Percentiles rank a stretch among this genome's conserved stretches.
Conservation (phyloP, 2,888 invertebrate genomes). For the Linnaemya vulpina region DNA sequence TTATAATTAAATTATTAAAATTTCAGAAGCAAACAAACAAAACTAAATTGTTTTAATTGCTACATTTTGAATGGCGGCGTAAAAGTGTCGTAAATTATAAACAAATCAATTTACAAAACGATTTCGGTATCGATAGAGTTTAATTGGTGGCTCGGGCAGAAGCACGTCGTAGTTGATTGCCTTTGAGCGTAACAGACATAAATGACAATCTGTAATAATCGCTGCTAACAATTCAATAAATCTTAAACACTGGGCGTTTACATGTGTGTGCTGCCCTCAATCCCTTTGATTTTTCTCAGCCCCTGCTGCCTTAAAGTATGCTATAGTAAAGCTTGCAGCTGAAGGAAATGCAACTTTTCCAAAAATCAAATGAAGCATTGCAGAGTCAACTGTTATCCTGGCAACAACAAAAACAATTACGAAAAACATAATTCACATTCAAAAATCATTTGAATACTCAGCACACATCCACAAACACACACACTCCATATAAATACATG, state of each 20-base stretch:
- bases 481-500: neutral
- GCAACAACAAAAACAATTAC: constrained; percentile 51
- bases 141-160: neutral
- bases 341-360: constrained; percentile 55
- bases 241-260: constrained; percentile 75
- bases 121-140: constrained; percentile 65
- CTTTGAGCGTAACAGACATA: constrained; percentile 7
- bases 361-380: constrained; percentile 58
- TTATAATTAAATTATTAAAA: constrained; percentile 36
- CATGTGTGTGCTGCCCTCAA: neutral
- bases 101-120: constrained; percentile 71
- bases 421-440: constrained; percentile 80
- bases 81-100: constrained; percentile 69
- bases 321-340: constrained; percentile 18
- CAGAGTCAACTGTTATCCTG: constrained; percentile 50
- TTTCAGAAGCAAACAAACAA: neutral
- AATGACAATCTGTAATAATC: constrained; percentile 43
- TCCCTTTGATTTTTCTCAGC: neutral
- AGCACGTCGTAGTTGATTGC: neutral
- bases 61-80: constrained; percentile 12
- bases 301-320: constrained; percentile 46
- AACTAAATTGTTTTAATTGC: constrained; percentile 35
- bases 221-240: constrained; percentile 80
- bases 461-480: constrained; percentile 74
- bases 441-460: constrained; percentile 80